Percentiles rank a stretch among this genome's conserved stretches.
Conservation (phyloP, 1,140 invertebrate species). For the Diuraphis noxia region DNA sequence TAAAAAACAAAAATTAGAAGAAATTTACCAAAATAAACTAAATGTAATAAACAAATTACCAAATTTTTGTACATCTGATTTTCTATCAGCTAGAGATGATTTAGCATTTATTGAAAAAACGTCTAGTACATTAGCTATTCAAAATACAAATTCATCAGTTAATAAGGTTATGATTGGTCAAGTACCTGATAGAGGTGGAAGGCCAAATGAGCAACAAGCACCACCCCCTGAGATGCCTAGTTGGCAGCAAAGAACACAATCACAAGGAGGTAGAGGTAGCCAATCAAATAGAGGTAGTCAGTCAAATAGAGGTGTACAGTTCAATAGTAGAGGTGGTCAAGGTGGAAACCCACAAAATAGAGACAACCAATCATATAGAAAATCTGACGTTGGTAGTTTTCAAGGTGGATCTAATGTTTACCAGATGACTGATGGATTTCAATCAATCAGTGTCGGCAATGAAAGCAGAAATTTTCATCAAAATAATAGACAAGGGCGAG, state of each 20-base stretch:
- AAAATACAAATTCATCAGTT: constrained; percentile 77
- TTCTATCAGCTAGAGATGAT: constrained; percentile 81
- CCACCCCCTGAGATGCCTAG: constrained; percentile 95
- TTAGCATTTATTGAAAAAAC: constrained; percentile 86
- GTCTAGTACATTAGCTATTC: constrained; percentile 75
- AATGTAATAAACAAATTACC: constrained; percentile 68
- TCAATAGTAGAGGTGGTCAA: constrained; percentile 38
- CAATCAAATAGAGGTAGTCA: constrained; percentile 52
- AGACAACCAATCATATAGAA: constrained; percentile 16
- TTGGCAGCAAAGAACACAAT: constrained; percentile 71
- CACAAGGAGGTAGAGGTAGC: constrained; percentile 41
- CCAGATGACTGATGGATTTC: constrained; percentile 54
- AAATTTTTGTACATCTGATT: constrained; percentile 69
- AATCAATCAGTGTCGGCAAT: constrained; percentile 44
- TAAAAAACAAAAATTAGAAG: constrained; percentile 74
- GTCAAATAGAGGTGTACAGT: neutral
- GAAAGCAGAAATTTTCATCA: constrained; percentile 39
- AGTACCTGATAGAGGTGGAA: constrained; percentile 86
- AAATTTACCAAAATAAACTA: constrained; percentile 71
- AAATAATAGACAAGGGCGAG: constrained; percentile 51
- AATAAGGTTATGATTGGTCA: constrained; percentile 86
- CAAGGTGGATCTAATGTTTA: constrained; percentile 53
- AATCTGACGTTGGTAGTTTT: neutral
- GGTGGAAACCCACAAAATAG: constrained; percentile 22
- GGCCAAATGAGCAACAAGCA: constrained; percentile 83